Evolutionary conservation across 1,140 invertebrate genomes (phyloP).

Genomic region (Nylanderia fulva): DNA sequence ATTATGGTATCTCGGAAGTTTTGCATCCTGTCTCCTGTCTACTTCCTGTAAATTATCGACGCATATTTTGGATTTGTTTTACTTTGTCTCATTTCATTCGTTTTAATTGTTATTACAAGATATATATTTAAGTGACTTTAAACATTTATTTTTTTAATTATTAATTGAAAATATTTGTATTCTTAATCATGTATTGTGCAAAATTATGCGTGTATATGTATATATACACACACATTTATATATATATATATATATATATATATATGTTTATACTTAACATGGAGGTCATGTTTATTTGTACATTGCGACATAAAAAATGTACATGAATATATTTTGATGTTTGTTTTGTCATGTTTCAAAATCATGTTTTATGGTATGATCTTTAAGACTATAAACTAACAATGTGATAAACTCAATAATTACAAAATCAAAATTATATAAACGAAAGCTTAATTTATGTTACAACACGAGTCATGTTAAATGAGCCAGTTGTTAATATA

Average conservation of each 20-base stretch:
- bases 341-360: not conserved
- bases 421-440: not conserved
- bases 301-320: too few relatives aligned
- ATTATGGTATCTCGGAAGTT: not conserved
- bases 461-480: too few relatives aligned
- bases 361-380: not conserved
- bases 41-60: not conserved
- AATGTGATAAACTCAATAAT: not conserved
- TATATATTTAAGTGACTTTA: not conserved
- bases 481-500: too few relatives aligned
- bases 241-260: not conserved
- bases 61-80: not conserved
- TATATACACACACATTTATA: too few relatives aligned
- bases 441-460: not conserved
- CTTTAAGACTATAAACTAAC: not conserved
- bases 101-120: not conserved
- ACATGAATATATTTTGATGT: not conserved
- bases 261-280: too few relatives aligned
- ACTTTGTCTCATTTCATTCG: not conserved
- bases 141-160: not conserved
- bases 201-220: not conserved
- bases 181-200: not conserved
- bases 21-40: not conserved
- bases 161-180: too few relatives aligned
- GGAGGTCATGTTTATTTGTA: conserved; percentile 9